Percentiles rank a stretch among this genome's conserved stretches.
phyloP scores from a whole-genome alignment of 2,888 invertebrate species.

The Agelastica alni region DNA sequence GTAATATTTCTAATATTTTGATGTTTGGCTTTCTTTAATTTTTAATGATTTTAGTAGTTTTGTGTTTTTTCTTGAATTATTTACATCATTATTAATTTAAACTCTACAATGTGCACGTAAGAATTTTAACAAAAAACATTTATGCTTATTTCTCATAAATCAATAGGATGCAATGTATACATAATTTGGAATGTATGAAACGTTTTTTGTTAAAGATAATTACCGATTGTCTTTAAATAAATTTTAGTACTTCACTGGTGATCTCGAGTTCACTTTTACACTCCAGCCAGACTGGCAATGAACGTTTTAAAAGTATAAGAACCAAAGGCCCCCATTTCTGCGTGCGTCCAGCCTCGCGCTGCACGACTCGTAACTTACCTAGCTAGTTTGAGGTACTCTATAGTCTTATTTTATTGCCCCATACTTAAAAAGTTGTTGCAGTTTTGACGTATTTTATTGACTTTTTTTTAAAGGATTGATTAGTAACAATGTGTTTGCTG shows the following conservation, averaged over 20 bases:
- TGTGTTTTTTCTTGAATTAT: no score
- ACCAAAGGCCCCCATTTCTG: constrained; percentile 16
- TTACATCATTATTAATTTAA: no score
- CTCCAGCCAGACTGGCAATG: constrained; percentile 7
- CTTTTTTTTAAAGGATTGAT: constrained; percentile 42
- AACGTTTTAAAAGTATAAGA: constrained; percentile 13
- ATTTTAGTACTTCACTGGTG: constrained; percentile 3
- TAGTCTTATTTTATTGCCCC: constrained; percentile 49
- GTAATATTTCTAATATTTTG: no score
- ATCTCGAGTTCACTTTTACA: constrained; percentile 10
- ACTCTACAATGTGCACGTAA: no score
- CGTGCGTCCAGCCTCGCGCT: constrained; percentile 29
- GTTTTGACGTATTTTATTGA: constrained; percentile 51
- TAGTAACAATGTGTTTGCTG: no score
- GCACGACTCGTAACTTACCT: constrained; percentile 49
- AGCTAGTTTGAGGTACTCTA: constrained; percentile 49
- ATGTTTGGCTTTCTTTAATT: no score
- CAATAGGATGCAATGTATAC: no score
- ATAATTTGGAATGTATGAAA: no score
- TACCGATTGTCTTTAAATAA: neutral
- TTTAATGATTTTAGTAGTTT: no score
- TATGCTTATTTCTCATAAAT: no score
- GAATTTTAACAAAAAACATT: no score
- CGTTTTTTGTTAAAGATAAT: no score
- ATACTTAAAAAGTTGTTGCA: constrained; percentile 49